Conservation (phyloP, 2,797 vertebrate genomes). For the Melanotaenia boesemani region DNA sequence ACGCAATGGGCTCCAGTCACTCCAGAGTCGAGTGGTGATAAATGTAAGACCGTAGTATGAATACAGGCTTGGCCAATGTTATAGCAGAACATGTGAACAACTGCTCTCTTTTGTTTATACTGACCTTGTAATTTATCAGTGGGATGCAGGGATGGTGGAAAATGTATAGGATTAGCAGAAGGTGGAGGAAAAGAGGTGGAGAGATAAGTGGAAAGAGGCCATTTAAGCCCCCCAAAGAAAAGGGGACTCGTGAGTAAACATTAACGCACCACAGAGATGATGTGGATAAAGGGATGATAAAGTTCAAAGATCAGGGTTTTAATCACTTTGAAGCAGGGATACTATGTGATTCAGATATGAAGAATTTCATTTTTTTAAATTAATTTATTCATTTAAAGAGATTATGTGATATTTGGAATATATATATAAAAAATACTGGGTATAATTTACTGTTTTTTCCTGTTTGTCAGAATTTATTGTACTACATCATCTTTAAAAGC, state of each 20-base stretch:
- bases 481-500: too few species aligned
- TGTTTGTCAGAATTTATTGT: background rate
- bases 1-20: conserved; percentile 51
- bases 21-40: conserved; percentile 71
- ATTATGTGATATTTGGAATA: background rate
- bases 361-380: background rate
- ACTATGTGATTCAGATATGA: conserved; percentile 11
- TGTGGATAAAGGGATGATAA: conserved; percentile 65
- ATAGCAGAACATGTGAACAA: conserved; percentile 73
- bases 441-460: background rate
- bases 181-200: conserved; percentile 15
- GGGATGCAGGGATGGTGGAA: conserved; percentile 44
- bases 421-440: background rate
- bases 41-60: conserved; percentile 77
- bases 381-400: background rate
- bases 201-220: conserved; percentile 35
- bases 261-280: conserved; percentile 32
- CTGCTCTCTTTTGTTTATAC: conserved; percentile 80
- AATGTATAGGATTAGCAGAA: conserved; percentile 62
- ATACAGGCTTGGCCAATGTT: conserved; percentile 74
- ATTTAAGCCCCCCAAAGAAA: conserved; percentile 53
- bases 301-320: conserved; percentile 45
- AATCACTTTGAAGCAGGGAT: conserved; percentile 27
- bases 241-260: conserved; percentile 56
- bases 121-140: conserved; percentile 84